These are phyloP conservation scores for Urocolius indicus DNA, from an alignment of 2,113 vertebrate genomes.

Conservation along the genomic window DNA sequence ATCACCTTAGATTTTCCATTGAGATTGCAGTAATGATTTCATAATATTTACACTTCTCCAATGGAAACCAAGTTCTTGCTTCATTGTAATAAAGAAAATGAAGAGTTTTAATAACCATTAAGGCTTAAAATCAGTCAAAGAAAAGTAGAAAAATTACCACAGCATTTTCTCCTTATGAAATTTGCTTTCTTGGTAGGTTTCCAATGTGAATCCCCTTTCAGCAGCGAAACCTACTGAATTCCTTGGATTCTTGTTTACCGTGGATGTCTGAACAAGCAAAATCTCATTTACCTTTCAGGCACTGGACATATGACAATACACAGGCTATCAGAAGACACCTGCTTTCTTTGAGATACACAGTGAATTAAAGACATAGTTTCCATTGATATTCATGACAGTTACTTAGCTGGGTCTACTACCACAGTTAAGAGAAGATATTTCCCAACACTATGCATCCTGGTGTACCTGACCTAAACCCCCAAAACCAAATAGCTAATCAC, in stretches of 20 bases:
- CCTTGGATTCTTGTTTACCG: background rate
- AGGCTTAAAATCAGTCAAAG: background rate
- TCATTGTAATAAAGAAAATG: background rate
- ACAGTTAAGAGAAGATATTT: background rate
- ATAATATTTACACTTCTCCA: background rate
- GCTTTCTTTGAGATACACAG: background rate
- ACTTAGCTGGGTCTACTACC: background rate
- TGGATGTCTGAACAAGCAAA: background rate
- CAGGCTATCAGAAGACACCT: background rate
- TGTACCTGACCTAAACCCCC: background rate
- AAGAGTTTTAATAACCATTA: background rate
- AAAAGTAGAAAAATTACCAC: background rate
- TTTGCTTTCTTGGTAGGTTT: background rate
- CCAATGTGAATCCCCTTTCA: background rate
- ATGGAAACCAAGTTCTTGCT: background rate
- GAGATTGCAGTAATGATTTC: background rate
- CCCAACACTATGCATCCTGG: background rate
- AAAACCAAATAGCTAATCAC: background rate
- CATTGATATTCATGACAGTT: background rate
- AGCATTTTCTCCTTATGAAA: background rate
- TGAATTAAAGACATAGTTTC: background rate
- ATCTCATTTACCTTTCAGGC: constrained; percentile 16
- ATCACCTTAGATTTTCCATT: background rate
- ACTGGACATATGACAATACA: background rate
- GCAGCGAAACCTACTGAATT: background rate